phyloP scores from a whole-genome alignment of 1,140 invertebrate species.

The Aphis gossypii region DNA sequence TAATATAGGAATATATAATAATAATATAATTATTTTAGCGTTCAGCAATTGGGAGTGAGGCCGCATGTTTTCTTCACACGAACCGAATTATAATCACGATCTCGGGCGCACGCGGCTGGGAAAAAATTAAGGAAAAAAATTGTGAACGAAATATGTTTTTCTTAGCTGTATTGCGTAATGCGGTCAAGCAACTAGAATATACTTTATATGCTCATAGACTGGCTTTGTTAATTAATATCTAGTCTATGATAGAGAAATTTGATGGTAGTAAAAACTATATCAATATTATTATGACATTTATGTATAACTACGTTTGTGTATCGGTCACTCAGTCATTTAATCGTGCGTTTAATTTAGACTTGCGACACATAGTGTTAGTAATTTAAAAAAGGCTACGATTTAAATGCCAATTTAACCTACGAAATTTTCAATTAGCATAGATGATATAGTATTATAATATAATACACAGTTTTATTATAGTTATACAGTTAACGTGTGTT shows the following conservation, averaged over 20 bases:
- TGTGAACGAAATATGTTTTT: not conserved
- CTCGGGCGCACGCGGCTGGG: not conserved
- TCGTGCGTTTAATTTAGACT: too few relatives aligned
- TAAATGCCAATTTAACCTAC: too few relatives aligned
- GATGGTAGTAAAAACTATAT: too few relatives aligned
- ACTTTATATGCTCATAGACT: too few relatives aligned
- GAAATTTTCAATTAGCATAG: not conserved
- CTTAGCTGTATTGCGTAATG: not conserved
- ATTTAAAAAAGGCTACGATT: too few relatives aligned
- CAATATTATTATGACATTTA: too few relatives aligned
- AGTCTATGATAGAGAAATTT: too few relatives aligned
- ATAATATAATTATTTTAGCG: not conserved
- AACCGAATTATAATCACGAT: slow-evolving; percentile 19
- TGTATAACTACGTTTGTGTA: too few relatives aligned
- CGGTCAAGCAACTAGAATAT: too few relatives aligned
- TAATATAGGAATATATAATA: not conserved
- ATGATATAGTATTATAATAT: not conserved
- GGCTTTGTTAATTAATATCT: too few relatives aligned
- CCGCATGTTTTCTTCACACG: slow-evolving; percentile 14
- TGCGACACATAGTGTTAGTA: too few relatives aligned
- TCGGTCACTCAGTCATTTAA: too few relatives aligned
- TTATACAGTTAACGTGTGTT: not conserved
- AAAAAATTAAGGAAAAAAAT: slow-evolving; percentile 21
- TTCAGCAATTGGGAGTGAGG: not conserved
- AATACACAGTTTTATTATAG: not conserved